Evolutionary conservation across 2,888 invertebrate genomes (phyloP).

Genomic region (Diaphora mendica): DNA sequence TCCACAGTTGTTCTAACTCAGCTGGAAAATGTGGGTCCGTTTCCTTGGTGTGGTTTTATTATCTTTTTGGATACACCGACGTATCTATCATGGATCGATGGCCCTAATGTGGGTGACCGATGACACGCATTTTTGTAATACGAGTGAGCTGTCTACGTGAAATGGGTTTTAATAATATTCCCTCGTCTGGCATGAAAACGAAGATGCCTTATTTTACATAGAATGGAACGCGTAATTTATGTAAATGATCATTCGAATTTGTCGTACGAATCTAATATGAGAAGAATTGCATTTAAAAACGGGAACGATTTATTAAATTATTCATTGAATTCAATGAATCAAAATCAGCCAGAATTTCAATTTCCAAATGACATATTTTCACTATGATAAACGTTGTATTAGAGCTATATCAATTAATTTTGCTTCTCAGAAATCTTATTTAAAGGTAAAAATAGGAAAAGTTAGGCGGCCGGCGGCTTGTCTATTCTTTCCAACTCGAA

Average conservation of each 20-base stretch:
- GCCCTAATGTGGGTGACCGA: conserved; percentile 53
- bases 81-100: conserved; percentile 50
- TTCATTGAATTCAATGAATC: conserved; percentile 3
- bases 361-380: conserved; percentile 8
- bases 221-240: conserved; percentile 13
- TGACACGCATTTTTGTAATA: conserved; percentile 54
- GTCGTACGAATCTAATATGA: conserved; percentile 6
- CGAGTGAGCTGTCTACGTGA: conserved; percentile 43
- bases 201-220: conserved; percentile 42
- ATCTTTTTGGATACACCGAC: conserved; percentile 52
- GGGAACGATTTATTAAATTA: background rate
- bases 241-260: conserved; percentile 9
- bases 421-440: conserved; percentile 52
- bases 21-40: conserved; percentile 70
- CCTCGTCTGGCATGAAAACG: conserved; percentile 28
- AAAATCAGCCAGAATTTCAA: too few relatives aligned
- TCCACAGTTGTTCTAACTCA: conserved; percentile 64
- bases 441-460: conserved; percentile 64
- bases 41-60: conserved; percentile 66
- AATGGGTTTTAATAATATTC: conserved; percentile 50
- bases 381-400: conserved; percentile 22
- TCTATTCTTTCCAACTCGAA: conserved; percentile 76
- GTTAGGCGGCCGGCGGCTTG: conserved; percentile 67
- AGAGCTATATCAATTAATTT: conserved; percentile 61
- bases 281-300: conserved; percentile 12